These are phyloP conservation scores for Tolmerus cingulatus DNA, from an alignment of 2,888 invertebrate genomes.

Conservation along the genomic window DNA sequence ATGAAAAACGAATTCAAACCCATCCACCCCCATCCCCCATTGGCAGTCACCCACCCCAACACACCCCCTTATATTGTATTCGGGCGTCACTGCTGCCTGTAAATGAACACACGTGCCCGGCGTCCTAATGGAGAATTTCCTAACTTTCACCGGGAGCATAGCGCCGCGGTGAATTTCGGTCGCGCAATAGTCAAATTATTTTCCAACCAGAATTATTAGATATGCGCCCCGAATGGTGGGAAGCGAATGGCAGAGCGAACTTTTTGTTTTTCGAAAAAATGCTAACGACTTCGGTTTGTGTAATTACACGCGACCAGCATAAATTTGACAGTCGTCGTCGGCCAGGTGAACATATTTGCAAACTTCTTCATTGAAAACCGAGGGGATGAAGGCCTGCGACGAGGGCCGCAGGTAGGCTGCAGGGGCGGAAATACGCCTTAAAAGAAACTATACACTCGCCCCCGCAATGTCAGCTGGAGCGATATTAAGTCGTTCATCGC, in stretches of 20 bases:
- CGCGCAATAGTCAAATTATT: conserved; percentile 25
- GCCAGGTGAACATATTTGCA: conserved; percentile 3
- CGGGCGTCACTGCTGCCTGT: conserved; percentile 6
- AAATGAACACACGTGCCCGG: conserved; percentile 21
- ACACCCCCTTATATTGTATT: neutral
- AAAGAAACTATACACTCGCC: neutral
- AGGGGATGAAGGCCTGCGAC: neutral
- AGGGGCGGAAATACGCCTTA: neutral
- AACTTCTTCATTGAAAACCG: conserved; percentile 5
- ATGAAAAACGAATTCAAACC: conserved; percentile 25
- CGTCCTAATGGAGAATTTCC: conserved; percentile 10
- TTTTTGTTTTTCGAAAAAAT: neutral
- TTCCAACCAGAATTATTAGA: conserved; percentile 15
- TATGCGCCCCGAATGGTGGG: neutral
- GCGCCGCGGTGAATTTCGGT: neutral
- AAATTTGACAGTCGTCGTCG: neutral
- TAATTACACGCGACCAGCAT: conserved; percentile 36
- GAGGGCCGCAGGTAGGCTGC: neutral
- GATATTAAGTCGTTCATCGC: neutral
- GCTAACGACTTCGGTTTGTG: conserved; percentile 6
- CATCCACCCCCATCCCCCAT: neutral
- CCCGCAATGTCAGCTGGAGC: neutral
- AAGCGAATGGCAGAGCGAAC: neutral
- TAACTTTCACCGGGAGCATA: neutral
- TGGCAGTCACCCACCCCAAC: neutral